Evolutionary conservation across 2,888 invertebrate genomes (phyloP).

Genomic region (Blastobasis adustella): DNA sequence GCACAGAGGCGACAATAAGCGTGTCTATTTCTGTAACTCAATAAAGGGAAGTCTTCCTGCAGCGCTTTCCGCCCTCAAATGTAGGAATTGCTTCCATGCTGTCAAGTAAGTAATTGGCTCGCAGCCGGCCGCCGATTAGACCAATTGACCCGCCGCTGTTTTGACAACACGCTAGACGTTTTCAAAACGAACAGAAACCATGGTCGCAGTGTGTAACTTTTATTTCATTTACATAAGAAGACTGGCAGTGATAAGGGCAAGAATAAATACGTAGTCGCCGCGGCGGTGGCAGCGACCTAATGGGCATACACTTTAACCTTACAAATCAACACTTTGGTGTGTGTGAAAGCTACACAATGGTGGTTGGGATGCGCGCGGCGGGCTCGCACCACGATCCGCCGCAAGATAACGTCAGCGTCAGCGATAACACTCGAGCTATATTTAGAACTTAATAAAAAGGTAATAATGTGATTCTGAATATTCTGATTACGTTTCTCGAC

Average conservation of each 20-base stretch:
- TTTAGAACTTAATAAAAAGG: conserved; percentile 67
- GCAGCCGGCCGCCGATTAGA: conserved; percentile 67
- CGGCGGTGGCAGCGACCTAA: not conserved
- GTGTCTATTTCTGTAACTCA: conserved; percentile 51
- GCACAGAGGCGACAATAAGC: conserved; percentile 28
- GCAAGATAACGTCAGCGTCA: conserved; percentile 69
- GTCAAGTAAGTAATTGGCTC: conserved; percentile 71
- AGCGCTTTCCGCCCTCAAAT: conserved; percentile 70
- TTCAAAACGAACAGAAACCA: not conserved
- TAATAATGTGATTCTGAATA: conserved; percentile 32
- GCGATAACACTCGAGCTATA: conserved; percentile 48
- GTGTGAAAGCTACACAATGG: not conserved
- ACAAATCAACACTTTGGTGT: not conserved
- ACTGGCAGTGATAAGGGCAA: too few relatives aligned
- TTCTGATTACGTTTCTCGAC: conserved; percentile 37
- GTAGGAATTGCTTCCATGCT: conserved; percentile 72
- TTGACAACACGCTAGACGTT: conserved; percentile 57
- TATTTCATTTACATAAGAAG: too few relatives aligned
- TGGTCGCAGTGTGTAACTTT: not conserved
- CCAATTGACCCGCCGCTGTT: conserved; percentile 70
- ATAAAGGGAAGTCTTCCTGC: conserved; percentile 71
- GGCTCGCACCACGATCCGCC: conserved; percentile 44
- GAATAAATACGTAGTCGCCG: too few relatives aligned
- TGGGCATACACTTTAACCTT: not conserved
- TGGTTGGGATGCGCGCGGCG: conserved; percentile 3